Conservation (phyloP, 2,888 invertebrate genomes). For the Andrena dorsata region DNA sequence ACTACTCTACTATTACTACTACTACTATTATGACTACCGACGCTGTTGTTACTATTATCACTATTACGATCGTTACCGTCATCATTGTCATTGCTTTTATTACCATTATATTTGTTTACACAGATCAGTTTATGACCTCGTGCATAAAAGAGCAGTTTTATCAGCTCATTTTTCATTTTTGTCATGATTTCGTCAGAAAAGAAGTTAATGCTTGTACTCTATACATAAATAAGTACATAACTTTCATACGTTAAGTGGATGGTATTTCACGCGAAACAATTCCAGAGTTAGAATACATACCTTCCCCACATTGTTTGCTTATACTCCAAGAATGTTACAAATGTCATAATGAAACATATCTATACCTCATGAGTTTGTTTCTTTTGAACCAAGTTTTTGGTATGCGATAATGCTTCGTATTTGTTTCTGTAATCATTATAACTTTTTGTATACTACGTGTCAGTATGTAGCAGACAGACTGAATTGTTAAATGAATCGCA, state of each 20-base stretch:
- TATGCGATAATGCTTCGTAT: slow-evolving; percentile 53
- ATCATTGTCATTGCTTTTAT: slow-evolving; percentile 50
- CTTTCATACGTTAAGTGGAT: slow-evolving; percentile 64
- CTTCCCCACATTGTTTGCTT: slow-evolving; percentile 46
- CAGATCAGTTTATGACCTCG: slow-evolving; percentile 80
- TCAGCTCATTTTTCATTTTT: slow-evolving; percentile 46
- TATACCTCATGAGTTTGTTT: slow-evolving; percentile 49
- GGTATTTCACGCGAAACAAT: slow-evolving; percentile 57
- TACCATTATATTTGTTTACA: slow-evolving; percentile 71
- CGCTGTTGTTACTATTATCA: slow-evolving; percentile 48
- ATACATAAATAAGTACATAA: slow-evolving; percentile 39
- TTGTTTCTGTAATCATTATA: slow-evolving; percentile 42
- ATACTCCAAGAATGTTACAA: slow-evolving; percentile 53
- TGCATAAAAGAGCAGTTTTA: slow-evolving; percentile 74
- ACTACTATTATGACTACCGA: slow-evolving; percentile 39
- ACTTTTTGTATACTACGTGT: slow-evolving; percentile 43
- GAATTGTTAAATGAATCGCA: slow-evolving; percentile 42
- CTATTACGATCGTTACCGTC: slow-evolving; percentile 41
- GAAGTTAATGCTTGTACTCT: slow-evolving; percentile 31
- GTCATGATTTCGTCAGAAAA: slow-evolving; percentile 34
- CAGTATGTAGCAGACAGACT: slow-evolving; percentile 48
- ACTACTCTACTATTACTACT: slow-evolving; percentile 41
- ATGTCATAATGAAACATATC: slow-evolving; percentile 60
- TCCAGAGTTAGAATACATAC: slow-evolving; percentile 49
- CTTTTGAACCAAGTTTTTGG: slow-evolving; percentile 42